phyloP scores from a whole-genome alignment of 2,888 invertebrate species.

The Leptopilina drosophilae region DNA sequence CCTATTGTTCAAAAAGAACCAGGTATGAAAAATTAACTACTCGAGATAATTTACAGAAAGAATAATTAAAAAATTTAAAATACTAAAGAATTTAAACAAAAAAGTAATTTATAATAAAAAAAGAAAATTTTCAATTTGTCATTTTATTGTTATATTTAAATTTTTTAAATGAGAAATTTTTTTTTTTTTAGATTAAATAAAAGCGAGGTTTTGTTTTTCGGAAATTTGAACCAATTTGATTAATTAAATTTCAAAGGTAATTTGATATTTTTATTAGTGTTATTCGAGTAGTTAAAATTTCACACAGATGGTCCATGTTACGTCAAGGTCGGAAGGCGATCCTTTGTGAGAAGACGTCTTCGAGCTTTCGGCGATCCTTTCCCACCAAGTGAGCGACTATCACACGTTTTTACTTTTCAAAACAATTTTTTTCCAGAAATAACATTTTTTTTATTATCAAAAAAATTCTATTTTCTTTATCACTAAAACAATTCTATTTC shows the following conservation, averaged over 20 bases:
- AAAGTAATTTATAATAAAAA: background rate
- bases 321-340: slow-evolving; percentile 50
- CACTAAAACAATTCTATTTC: too few relatives aligned
- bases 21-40: slow-evolving; percentile 10
- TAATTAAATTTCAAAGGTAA: background rate
- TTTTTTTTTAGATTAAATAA: too few relatives aligned
- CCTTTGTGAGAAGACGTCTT: slow-evolving; percentile 53
- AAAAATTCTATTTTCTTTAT: too few relatives aligned
- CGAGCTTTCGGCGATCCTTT: slow-evolving; percentile 46
- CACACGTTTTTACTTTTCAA: background rate
- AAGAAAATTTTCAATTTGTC: too few relatives aligned
- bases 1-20: background rate
- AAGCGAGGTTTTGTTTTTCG: too few relatives aligned
- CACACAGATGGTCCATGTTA: slow-evolving; percentile 48
- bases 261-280: slow-evolving; percentile 9
- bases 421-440: too few relatives aligned
- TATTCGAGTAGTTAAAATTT: slow-evolving; percentile 25
- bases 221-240: too few relatives aligned
- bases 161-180: too few relatives aligned
- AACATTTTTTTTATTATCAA: too few relatives aligned
- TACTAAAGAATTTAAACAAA: background rate
- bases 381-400: slow-evolving; percentile 20
- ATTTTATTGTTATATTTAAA: too few relatives aligned
- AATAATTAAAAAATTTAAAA: too few relatives aligned
- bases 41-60: background rate